These are phyloP conservation scores for Pterocles burchelli DNA, from an alignment of 2,113 vertebrate species.

Conservation along the genomic window DNA sequence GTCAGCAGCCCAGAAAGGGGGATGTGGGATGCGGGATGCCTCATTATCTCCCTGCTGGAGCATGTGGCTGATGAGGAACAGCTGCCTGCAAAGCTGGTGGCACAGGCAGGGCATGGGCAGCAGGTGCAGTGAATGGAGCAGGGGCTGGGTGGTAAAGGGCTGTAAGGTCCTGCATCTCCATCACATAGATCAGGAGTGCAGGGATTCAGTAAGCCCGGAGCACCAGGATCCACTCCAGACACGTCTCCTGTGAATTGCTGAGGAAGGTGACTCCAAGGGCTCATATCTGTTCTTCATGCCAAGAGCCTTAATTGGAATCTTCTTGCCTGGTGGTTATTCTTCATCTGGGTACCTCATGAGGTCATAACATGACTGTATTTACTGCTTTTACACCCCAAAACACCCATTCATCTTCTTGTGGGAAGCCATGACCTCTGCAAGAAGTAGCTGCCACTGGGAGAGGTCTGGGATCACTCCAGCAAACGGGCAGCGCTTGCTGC, in stretches of 20 bases:
- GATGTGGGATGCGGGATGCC: not conserved
- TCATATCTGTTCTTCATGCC: not conserved
- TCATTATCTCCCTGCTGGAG: not conserved
- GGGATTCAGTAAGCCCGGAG: not conserved
- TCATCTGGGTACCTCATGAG: not conserved
- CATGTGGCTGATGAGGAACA: not conserved
- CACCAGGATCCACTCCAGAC: not conserved
- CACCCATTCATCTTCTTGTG: not conserved
- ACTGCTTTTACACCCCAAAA: not conserved
- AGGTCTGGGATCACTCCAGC: not conserved
- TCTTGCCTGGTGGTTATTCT: not conserved
- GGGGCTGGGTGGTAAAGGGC: not conserved
- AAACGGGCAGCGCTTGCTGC: not conserved
- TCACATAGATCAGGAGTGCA: accelerated
- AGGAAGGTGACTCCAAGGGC: not conserved
- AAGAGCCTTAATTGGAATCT: not conserved
- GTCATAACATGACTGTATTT: not conserved
- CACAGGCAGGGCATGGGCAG: not conserved
- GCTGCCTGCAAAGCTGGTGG: not conserved
- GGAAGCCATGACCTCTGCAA: not conserved
- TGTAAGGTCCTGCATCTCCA: not conserved
- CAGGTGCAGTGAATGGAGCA: not conserved
- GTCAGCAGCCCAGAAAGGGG: not conserved
- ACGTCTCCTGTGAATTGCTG: accelerated
- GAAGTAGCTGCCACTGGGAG: not conserved